phyloP scores from a whole-genome alignment of 2,797 vertebrate species.

The Pantherophis alleghaniensis region DNA sequence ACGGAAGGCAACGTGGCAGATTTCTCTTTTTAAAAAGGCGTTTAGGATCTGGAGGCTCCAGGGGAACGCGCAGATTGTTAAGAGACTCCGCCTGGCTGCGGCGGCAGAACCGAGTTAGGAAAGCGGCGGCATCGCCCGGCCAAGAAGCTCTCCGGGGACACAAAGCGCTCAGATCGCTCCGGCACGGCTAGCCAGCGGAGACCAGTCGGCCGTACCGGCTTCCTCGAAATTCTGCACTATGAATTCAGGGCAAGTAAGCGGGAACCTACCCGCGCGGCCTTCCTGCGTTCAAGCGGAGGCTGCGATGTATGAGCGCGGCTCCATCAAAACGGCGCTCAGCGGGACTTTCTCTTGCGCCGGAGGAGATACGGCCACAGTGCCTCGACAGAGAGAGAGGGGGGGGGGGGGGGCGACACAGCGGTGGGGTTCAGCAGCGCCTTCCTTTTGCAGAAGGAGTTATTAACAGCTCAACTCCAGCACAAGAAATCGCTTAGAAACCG shows the following conservation, averaged over 20 bases:
- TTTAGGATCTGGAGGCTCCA: not conserved
- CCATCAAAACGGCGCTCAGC: not conserved
- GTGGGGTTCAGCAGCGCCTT: not conserved
- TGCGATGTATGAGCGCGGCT: not conserved
- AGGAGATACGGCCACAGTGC: not conserved
- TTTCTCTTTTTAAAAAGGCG: not conserved
- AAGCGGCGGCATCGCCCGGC: not conserved
- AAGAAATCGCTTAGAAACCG: not conserved
- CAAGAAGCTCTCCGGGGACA: not conserved
- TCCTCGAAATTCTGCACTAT: not conserved
- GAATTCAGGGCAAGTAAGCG: not conserved
- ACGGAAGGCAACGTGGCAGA: no score
- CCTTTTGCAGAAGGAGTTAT: not conserved
- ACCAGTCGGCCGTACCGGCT: not conserved
- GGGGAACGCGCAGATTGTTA: not conserved
- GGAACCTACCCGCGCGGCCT: not conserved
- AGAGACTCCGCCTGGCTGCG: not conserved
- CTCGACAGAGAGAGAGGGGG: not conserved
- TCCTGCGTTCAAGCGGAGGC: not conserved
- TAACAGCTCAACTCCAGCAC: not conserved
- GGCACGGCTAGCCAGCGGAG: not conserved
- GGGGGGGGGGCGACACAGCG: no score
- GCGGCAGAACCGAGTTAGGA: not conserved
- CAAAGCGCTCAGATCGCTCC: not conserved
- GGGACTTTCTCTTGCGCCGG: not conserved